Conservation (phyloP, 2,888 invertebrate species). For the Acanthoscelides obtectus region DNA sequence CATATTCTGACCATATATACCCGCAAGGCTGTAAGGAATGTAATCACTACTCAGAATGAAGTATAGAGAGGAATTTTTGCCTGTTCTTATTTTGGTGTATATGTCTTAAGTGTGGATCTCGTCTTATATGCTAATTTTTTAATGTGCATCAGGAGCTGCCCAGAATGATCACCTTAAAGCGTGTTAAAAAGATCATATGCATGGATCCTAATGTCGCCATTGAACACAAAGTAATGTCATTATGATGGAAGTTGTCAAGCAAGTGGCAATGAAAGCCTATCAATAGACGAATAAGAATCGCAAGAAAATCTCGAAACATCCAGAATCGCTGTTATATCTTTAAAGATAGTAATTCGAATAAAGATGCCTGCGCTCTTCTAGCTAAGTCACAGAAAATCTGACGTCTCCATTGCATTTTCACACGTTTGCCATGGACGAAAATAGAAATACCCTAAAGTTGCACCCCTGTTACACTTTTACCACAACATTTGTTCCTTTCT, state of each 20-base stretch:
- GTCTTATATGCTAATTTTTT: not conserved
- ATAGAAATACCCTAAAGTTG: too few relatives aligned
- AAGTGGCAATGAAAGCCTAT: too few relatives aligned
- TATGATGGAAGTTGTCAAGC: not conserved
- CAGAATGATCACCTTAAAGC: not conserved
- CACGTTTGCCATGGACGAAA: too few relatives aligned
- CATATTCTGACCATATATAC: conserved; percentile 4
- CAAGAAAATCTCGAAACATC: too few relatives aligned
- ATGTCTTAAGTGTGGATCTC: not conserved
- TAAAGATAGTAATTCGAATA: too few relatives aligned
- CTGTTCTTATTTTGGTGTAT: not conserved
- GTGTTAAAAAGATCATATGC: not conserved
- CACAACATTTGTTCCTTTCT: too few relatives aligned
- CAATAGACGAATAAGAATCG: too few relatives aligned
- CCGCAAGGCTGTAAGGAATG: conserved; percentile 4
- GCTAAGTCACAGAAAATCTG: too few relatives aligned
- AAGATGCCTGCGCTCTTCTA: too few relatives aligned
- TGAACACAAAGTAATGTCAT: not conserved
- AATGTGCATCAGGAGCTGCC: not conserved
- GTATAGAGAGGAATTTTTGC: not conserved
- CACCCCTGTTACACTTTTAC: too few relatives aligned
- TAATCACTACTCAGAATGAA: conserved; percentile 5
- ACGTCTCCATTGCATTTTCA: too few relatives aligned
- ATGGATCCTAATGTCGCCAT: not conserved
- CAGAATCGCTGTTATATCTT: too few relatives aligned